Evolutionary conservation across 1,140 invertebrate species (phyloP), one percentile per base, ranked within the genome.

Genomic region (Drosophila lowei): DNA sequence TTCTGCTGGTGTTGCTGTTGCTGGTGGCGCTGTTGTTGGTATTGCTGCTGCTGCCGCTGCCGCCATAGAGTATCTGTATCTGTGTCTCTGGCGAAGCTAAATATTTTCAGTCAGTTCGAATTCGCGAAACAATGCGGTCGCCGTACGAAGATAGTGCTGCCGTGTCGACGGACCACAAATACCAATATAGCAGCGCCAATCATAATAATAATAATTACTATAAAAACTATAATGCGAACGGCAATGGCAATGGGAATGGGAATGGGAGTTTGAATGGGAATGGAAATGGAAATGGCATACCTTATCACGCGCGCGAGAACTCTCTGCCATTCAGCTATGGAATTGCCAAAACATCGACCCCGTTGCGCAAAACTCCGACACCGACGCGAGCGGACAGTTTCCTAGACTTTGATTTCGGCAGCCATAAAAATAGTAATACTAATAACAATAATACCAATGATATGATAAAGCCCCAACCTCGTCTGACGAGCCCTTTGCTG

Each of bases 321-420:
- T 95, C 95, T 57, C 92, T 95, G 65, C 96, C 96, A n/a, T 97
- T 97, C 89, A 95, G 94, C 47, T 97, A 97, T 91, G 94, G 95
- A 50, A 90, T 89, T 49, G 85, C 72, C 71, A 90, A 86, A 73
- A 73, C 89, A 16, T 75, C 89, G 23, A 90, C 89, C 18, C 77
- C 79, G 65, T 65, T 90, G 58, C 78, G 84, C 56, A 88, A 88
- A 88, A 88, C 83, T 53, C 75, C 83, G 58, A 89, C 84, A 1
- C 84, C 83, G 54, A 76, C 83, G 59, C 71, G 74, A 15, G 66
- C 64, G 42, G 83, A 86, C 70, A 88, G 83, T 83, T 86, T 86
- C 65, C 71, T 86, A 58, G 81, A 86, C 38, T 58, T 72, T 23
- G 83, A 86, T 58, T 75, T 71, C 25, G 59, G 42, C 41, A 58